Base-by-base conservation (phyloP, 2,113 vertebrate species). In the Anarrhichthys ocellatus region DNA sequence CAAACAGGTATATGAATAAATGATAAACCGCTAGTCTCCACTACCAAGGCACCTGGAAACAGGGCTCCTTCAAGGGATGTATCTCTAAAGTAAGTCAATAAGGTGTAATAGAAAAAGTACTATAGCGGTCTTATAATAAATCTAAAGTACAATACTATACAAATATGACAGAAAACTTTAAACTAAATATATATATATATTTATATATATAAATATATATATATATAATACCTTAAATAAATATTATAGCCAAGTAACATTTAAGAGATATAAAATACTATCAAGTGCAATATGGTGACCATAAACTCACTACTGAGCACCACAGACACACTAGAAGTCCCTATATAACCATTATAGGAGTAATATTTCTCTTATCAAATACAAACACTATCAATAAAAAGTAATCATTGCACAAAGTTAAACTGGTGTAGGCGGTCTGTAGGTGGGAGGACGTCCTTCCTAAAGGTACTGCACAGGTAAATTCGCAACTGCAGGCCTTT, bases 11-110 rank as follows among this genome's bases (percentile, higher is more conserved):
- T 52, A 81, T 87, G 75, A 87, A 86, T 87, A 80, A 92, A 76
- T 85, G 38, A 90, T 86, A 36, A 67, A 80, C 82, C 9, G 3
- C 69, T 36, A 56, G 71, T 22, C 76, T 86, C 78, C 58, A 74
- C 63, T 73, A 54, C 46, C 76, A 78, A 88, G 85, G 88, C 88
- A 88, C 88, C 84, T 83, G 70, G 78, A 86, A 87, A 81, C 76
- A 72, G 75, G 68, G 67, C 63, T 83, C 72, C 72, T 81, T 83
- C 72, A 84, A 80, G 68, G 18, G 80, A 77, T 75, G 50, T 74
- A 72, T 85, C 20, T 29, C 20, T 7, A 63, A 24, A 58, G 24
- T 46, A 42, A 77, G 32, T 44, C 5, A 71, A 62, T n/a, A 72
- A 61, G 48, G 56, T 59, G 42, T n/a, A 29, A 34, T 83, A 84